phyloP scores from a whole-genome alignment of 35 echinoderm and acorn worm genomes.

The Holothuria glaberrima region DNA sequence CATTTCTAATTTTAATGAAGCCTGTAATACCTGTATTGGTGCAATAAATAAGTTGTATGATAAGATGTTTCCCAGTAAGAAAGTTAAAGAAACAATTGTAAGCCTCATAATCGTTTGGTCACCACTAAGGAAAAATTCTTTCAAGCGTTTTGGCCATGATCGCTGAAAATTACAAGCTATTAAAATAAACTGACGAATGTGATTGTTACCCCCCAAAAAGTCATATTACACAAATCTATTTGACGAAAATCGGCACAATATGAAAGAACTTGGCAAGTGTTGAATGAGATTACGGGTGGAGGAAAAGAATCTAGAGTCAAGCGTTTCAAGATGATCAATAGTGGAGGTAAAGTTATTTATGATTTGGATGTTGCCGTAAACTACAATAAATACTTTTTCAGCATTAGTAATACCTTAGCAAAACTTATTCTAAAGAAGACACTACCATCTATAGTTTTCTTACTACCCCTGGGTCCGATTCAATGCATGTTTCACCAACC shows the following conservation, averaged over 20 bases:
- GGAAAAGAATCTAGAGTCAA: not conserved
- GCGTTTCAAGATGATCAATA: not conserved
- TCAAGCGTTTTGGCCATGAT: not conserved
- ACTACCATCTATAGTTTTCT: conserved; percentile 1
- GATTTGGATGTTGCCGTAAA: not conserved
- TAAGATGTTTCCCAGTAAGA: not conserved
- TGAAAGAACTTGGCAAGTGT: not conserved
- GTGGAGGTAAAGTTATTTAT: not conserved
- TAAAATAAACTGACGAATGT: conserved; percentile 10
- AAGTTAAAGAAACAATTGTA: not conserved
- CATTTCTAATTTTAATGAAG: not conserved
- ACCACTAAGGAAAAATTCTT: not conserved
- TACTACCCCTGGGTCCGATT: not conserved
- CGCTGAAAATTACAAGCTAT: not conserved
- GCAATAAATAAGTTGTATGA: not conserved
- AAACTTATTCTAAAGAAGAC: not conserved
- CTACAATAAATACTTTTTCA: not conserved
- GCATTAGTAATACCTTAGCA: not conserved
- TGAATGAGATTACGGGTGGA: not conserved
- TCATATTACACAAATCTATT: not conserved
- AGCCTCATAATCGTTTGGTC: not conserved
- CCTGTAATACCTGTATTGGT: conserved; percentile 21
- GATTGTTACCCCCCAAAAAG: not conserved
- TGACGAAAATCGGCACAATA: no score
- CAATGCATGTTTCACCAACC: not conserved